Conservation (phyloP, 2,797 vertebrate species). For the Aphelocoma californica region DNA sequence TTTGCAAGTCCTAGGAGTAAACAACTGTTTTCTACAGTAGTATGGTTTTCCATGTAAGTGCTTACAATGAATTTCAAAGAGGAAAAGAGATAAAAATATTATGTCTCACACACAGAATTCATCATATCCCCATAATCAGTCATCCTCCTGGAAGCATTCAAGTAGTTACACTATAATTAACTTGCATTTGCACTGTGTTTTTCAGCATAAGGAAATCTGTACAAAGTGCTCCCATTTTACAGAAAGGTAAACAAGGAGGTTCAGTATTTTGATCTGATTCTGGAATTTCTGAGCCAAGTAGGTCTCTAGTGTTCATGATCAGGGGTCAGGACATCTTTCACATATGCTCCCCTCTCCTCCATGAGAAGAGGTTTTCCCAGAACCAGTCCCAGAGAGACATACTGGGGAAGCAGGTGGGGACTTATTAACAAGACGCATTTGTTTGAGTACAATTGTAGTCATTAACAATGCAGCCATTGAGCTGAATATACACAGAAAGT, state of each 20-base stretch:
- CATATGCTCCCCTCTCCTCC: not conserved
- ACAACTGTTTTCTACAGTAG: not conserved
- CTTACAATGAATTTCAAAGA: not conserved
- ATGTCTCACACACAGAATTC: not conserved
- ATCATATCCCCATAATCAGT: not conserved
- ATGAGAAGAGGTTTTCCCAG: not conserved
- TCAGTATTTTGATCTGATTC: not conserved
- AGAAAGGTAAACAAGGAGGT: not conserved
- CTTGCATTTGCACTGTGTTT: not conserved
- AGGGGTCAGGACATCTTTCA: not conserved
- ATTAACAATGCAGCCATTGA: constrained; percentile 4
- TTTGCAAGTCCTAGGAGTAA: constrained; percentile 20
- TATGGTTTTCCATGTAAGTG: not conserved
- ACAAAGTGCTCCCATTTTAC: not conserved
- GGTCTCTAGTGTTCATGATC: not conserved
- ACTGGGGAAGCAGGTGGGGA: constrained; percentile 14
- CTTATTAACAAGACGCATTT: not conserved
- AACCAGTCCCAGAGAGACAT: not conserved
- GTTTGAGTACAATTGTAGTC: not conserved
- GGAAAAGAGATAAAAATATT: not conserved
- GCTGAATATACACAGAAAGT: not conserved
- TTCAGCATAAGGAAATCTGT: not conserved
- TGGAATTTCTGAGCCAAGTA: not conserved
- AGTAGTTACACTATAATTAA: not conserved
- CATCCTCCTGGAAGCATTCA: not conserved